A percentile compares a stretch with the other conserved stretches of the same genome.
These are phyloP conservation scores for Keiferia lycopersicella DNA, from an alignment of 2,888 invertebrate genomes.

Conservation along the genomic window DNA sequence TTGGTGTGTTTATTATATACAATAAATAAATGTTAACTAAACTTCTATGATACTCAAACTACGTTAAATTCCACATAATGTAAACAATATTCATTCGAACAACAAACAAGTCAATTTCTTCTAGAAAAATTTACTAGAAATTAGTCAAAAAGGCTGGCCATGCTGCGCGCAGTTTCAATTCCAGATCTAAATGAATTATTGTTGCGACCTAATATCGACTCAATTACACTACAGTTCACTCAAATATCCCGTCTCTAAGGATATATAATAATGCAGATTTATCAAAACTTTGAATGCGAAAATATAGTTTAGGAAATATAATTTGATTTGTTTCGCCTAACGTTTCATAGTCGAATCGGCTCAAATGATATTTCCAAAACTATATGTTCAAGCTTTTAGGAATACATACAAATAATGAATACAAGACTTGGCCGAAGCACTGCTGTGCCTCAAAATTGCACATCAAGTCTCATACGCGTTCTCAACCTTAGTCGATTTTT, in stretches of 20 bases:
- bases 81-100: slow-evolving; percentile 42
- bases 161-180: no score
- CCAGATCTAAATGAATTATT: no score
- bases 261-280: slow-evolving; percentile 27
- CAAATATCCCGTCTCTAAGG: no score
- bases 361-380: no score
- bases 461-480: background rate
- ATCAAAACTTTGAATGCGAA: slow-evolving; percentile 40
- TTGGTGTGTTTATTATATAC: slow-evolving; percentile 79
- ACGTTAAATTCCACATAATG: slow-evolving; percentile 52
- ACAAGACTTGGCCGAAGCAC: no score
- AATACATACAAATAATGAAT: background rate
- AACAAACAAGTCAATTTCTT: slow-evolving; percentile 38
- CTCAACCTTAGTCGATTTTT: background rate
- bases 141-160: slow-evolving; percentile 46
- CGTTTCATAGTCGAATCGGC: no score
- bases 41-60: slow-evolving; percentile 64
- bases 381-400: background rate
- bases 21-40: slow-evolving; percentile 74
- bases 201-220: no score
- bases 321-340: no score
- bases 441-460: background rate
- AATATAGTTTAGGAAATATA: no score
- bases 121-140: slow-evolving; percentile 53
- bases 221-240: no score